Evolutionary conservation across 2,888 invertebrate genomes (phyloP).

Genomic region (Lamproptera curius): DNA sequence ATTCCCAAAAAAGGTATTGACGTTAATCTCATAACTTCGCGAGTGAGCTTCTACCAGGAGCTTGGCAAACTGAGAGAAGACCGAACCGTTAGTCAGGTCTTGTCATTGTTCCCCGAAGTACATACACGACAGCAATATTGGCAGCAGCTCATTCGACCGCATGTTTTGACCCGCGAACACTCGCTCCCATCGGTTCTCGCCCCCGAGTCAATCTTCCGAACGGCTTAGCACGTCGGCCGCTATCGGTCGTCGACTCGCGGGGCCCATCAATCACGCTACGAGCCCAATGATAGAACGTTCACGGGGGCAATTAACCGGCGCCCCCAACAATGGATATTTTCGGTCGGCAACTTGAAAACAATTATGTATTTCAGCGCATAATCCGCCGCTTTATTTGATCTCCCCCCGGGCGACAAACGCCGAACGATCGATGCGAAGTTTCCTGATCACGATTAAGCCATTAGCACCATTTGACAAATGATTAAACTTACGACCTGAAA

Average conservation of each 20-base stretch:
- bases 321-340: constrained; percentile 61
- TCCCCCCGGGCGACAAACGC: constrained; percentile 5
- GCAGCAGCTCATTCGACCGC: constrained; percentile 38
- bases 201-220: constrained; percentile 54
- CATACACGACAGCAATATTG: constrained; percentile 14
- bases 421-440: constrained; percentile 15
- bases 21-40: constrained; percentile 37
- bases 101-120: neutral
- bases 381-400: constrained; percentile 22
- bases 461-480: constrained; percentile 6
- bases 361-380: constrained; percentile 30
- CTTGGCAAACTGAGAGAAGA: constrained; percentile 13
- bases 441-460: constrained; percentile 16
- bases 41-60: constrained; percentile 25
- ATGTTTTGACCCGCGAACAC: constrained; percentile 38
- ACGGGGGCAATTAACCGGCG: constrained; percentile 51
- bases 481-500: constrained; percentile 2
- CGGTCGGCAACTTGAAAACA: constrained; percentile 37
- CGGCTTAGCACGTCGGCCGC: constrained; percentile 53
- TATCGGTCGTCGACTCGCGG: constrained; percentile 58
- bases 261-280: constrained; percentile 66
- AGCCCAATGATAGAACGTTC: constrained; percentile 45
- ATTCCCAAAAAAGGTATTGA: constrained; percentile 97
- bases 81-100: constrained; percentile 11
- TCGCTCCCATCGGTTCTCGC: constrained; percentile 42